Base-by-base conservation (phyloP, 2,797 vertebrate species). In the Scarus forsteni region DNA sequence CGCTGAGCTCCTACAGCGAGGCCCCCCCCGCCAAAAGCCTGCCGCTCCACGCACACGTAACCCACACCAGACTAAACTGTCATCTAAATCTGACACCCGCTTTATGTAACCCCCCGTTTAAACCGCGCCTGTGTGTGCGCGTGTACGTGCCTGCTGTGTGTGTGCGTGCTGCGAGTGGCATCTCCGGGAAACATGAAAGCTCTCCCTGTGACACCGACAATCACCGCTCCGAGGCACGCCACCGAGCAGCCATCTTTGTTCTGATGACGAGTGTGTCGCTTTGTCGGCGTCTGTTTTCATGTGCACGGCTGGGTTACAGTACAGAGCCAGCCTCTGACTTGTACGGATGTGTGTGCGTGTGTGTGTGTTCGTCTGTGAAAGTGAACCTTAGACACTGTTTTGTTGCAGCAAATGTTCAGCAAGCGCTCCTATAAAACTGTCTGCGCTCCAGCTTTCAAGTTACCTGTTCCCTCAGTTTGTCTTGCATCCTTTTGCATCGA, bases 91-190 rank as follows among this genome's bases (percentile, higher is more conserved):
- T 93, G 94, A 94, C 92, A 94, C 86, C 83, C 85, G 79, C 92
- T 94, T 94, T 93, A 93, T 93, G 93, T 93, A 93, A 94, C 92
- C 92, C 92, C 27, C 90, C 75, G 87, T 92, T 92, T 93, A 93
- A 91, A 84, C 86, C 64, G 60, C 34, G 55, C 72, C 67, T 58
- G 72, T 79, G 80, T 77, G 77, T 67, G 67, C 67, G 79, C 82
- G 80, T 71, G 65, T 44, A n/a, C n/a, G 75, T 77, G 75, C 45
- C 65, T 5, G 3, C n/a, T 43, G 62, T 42, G 55, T 42, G 55
- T 48, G 60, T 70, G 68, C 40, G 46, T 59, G 79, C 79, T 81
- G 85, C 86, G 87, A 79, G 81, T 92, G 92, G 84, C 91, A 91
- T 93, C 86, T 93, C 92, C 79, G 69, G 76, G 55, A 89, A 39